phyloP scores from a whole-genome alignment of 2,888 invertebrate genomes.

The Zonitis immaculata region DNA sequence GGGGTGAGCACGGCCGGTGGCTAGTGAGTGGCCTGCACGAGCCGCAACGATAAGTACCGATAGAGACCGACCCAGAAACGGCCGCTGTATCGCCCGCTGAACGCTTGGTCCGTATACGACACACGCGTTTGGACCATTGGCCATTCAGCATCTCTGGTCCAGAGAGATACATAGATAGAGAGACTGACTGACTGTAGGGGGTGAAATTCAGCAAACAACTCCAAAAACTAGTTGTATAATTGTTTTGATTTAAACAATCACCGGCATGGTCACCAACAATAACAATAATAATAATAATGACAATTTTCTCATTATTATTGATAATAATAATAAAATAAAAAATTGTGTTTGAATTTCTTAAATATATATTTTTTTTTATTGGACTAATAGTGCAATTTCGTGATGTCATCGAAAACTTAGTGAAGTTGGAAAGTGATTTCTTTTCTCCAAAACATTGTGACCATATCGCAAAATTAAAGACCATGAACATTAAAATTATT shows the following conservation, averaged over 20 bases:
- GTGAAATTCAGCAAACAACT: too few relatives aligned
- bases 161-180: too few relatives aligned
- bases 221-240: too few relatives aligned
- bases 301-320: too few relatives aligned
- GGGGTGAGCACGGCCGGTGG: constrained; percentile 55
- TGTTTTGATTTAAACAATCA: too few relatives aligned
- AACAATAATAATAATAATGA: not conserved
- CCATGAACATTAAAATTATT: constrained; percentile 5
- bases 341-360: not conserved
- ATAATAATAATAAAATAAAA: too few relatives aligned
- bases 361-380: not conserved
- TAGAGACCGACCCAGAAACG: constrained; percentile 29
- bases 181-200: too few relatives aligned
- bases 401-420: not conserved
- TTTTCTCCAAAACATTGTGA: not conserved
- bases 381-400: not conserved
- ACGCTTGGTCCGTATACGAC: constrained; percentile 40
- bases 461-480: not conserved
- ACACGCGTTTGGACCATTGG: constrained; percentile 51
- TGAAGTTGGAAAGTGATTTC: not conserved
- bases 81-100: constrained; percentile 28
- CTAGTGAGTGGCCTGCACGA: constrained; percentile 50
- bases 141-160: constrained; percentile 46
- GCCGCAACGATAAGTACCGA: constrained; percentile 32
- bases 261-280: not conserved